Evolutionary conservation across 2,797 vertebrate species (phyloP).

Genomic region (Coreius guichenoti): DNA sequence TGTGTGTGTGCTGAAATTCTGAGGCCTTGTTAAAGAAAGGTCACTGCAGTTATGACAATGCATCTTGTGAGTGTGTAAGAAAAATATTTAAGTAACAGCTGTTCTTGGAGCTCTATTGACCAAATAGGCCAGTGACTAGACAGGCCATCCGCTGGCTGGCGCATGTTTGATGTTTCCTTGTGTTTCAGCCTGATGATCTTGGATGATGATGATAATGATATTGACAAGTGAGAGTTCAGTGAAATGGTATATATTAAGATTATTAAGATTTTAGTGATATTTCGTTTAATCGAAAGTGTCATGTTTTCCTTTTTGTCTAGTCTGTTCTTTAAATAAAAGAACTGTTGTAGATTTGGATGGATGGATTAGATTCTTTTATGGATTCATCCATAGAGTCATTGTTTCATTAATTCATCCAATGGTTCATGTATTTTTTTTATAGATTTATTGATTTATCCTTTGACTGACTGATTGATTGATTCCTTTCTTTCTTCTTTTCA

Average conservation of each 20-base stretch:
- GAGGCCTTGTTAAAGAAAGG: slow-evolving; percentile 9
- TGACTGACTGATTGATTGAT: background rate
- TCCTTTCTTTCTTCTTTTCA: background rate
- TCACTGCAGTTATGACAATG: slow-evolving; percentile 11
- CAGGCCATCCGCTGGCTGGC: background rate
- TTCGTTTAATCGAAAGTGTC: background rate
- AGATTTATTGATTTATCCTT: background rate
- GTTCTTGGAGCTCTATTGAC: slow-evolving; percentile 23
- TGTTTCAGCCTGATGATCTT: background rate
- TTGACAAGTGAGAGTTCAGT: background rate
- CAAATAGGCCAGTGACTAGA: slow-evolving; percentile 15
- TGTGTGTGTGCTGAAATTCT: background rate
- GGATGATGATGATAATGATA: slow-evolving; percentile 15
- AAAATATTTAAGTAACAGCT: slow-evolving; percentile 42
- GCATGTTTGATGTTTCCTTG: slow-evolving; percentile 19
- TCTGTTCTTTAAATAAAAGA: background rate
- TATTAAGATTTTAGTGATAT: background rate
- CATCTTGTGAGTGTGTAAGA: background rate
- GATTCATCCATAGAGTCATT: background rate
- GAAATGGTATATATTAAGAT: background rate
- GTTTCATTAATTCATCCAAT: background rate
- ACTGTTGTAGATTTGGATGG: background rate
- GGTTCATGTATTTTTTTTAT: background rate
- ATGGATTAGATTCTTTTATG: background rate
- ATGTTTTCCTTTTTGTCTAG: background rate